Base-by-base conservation (phyloP, 2,797 vertebrate species). In the Cirrhinus molitorella region DNA sequence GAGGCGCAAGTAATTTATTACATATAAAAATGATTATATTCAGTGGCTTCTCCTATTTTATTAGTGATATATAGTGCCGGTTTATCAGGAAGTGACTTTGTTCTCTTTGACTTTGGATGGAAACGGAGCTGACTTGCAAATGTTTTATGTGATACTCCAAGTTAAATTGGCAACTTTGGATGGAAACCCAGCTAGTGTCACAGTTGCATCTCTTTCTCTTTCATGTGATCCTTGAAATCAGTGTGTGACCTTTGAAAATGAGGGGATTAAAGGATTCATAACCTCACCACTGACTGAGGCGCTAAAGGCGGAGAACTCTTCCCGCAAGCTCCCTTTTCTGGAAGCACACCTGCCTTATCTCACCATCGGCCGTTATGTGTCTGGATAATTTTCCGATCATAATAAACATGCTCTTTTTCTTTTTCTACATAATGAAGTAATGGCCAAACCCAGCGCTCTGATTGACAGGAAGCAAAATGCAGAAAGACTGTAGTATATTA, bases 401-500 rank as follows among this genome's bases (percentile, higher is more conserved):
- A 71, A 90, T 91, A 91, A 92, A 90, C 92, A 86, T 80, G 83
- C 88, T 87, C 89, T 88, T 90, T 40, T 93, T 90, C 82, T 94
- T 93, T 93, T 94, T 94, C 93, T 89, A 86, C 89, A 92, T 93
- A 94, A 93, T 93, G 92, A 91, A 91, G 92, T 92, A 92, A 93
- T 89, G 90, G 92, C 90, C 80, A 23, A 76, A 90, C 85, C 79
- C 76, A 31, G 57, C 37, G 55, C 40, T 85, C 92, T 96, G 95
- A 96, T 94, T 96, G 95, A 95, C 95, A 94, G 89, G 90, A 92
- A 93, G 91, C 93, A 91, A 91, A 93, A 95, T 94, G 94, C 92
- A 94, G 93, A 92, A 95, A 89, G 92, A 93, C 94, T 94, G 88
- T 93, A 95, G 92, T 94, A 92, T 96, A 96, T 96, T 96, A 96